These are phyloP conservation scores for Zapus hudsonius DNA, from an alignment of 2,113 vertebrate species.

Conservation along the genomic window DNA sequence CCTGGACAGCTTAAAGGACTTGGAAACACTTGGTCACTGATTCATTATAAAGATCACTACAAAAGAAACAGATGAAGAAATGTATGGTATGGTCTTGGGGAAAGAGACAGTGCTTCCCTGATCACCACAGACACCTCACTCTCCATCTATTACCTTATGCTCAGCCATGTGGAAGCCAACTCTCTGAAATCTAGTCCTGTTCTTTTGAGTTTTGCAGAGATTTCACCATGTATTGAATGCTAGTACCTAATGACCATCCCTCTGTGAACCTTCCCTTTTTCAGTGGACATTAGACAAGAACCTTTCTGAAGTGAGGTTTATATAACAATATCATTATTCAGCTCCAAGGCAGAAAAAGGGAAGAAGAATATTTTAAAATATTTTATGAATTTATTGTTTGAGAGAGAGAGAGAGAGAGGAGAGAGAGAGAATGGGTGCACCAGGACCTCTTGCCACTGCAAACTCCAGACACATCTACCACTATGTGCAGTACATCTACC, in stretches of 20 bases:
- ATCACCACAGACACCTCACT: too few relatives aligned
- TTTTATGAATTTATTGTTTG: too few relatives aligned
- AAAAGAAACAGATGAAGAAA: not conserved
- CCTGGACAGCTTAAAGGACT: not conserved
- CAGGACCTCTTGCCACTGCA: too few relatives aligned
- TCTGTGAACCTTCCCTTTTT: not conserved
- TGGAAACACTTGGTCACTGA: not conserved
- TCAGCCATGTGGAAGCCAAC: not conserved
- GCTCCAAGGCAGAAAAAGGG: not conserved
- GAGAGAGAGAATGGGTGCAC: too few relatives aligned
- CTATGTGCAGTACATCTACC: too few relatives aligned
- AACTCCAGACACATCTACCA: too few relatives aligned
- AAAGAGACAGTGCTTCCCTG: too few relatives aligned
- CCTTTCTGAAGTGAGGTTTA: not conserved
- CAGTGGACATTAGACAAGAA: not conserved
- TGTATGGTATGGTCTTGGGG: not conserved
- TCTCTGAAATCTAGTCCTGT: not conserved
- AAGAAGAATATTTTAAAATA: too few relatives aligned
- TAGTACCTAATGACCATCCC: not conserved
- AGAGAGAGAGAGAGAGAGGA: too few relatives aligned
- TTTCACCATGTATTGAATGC: not conserved
- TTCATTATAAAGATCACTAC: not conserved
- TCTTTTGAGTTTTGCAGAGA: not conserved
- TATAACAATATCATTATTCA: not conserved
- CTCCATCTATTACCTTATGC: fast-evolving